Evolutionary conservation across 2,113 vertebrate genomes (phyloP).

Genomic region (Microtus richardsoni): DNA sequence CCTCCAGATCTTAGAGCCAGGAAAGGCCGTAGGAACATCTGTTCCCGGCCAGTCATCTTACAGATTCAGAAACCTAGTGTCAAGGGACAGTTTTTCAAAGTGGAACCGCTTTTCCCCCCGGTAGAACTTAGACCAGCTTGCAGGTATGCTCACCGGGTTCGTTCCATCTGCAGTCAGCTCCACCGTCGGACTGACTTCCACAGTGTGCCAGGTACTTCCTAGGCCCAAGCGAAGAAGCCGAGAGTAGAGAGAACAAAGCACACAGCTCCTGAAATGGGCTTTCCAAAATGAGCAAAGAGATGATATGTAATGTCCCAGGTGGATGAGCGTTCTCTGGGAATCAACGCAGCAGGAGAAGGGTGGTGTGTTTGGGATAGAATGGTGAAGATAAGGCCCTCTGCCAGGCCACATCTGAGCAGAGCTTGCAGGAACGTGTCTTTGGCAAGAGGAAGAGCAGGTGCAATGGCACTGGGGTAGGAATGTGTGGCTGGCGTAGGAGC

Average conservation of each 20-base stretch:
- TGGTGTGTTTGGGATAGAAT: not conserved
- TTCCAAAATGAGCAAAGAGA: not conserved
- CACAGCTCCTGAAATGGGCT: not conserved
- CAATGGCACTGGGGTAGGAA: not conserved
- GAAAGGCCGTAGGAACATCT: not conserved
- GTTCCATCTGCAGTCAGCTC: not conserved
- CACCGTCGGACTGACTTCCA: not conserved
- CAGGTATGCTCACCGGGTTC: not conserved
- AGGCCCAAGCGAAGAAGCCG: not conserved
- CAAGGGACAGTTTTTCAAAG: not conserved
- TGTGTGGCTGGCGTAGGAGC: not conserved
- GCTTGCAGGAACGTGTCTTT: not conserved
- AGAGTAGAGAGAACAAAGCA: not conserved
- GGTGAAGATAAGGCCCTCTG: not conserved
- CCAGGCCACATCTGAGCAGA: not conserved
- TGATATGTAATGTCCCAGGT: not conserved
- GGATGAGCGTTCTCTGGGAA: not conserved
- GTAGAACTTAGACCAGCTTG: not conserved
- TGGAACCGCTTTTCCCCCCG: not conserved
- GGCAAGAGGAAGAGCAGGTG: not conserved
- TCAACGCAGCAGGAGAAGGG: not conserved
- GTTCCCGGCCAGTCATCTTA: not conserved
- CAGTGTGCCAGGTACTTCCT: not conserved
- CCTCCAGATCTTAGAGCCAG: not conserved
- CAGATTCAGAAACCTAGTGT: slow-evolving; percentile 21